These are phyloP conservation scores for Macaca nemestrina DNA, from an alignment of 2,113 vertebrate species.

Conservation along the genomic window DNA sequence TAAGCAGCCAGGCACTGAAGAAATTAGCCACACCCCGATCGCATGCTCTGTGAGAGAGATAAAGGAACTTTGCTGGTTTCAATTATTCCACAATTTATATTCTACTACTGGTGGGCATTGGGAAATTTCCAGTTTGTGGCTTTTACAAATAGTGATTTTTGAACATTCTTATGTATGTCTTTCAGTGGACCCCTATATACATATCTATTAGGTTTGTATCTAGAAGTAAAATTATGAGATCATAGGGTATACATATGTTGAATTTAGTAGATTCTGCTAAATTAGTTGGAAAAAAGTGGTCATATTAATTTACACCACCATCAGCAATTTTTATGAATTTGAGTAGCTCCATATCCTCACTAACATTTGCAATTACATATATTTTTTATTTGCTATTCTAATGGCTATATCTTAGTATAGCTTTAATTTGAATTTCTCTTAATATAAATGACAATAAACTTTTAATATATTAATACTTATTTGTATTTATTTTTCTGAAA, in stretches of 20 bases:
- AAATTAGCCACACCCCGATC: no score
- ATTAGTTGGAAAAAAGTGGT: not conserved
- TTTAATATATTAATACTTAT: not conserved
- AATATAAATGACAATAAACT: not conserved
- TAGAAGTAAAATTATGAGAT: not conserved
- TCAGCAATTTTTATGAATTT: not conserved
- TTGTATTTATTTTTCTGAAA: not conserved
- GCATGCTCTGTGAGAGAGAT: no score
- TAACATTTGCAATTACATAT: not conserved
- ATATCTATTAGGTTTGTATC: not conserved
- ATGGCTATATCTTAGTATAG: not conserved
- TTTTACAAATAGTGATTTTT: not conserved
- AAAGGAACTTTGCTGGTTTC: no score
- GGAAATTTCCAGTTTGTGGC: not conserved
- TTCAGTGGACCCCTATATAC: not conserved
- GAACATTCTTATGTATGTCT: not conserved
- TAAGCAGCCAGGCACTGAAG: no score
- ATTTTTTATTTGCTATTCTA: not conserved
- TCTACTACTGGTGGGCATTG: not conserved
- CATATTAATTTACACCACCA: not conserved
- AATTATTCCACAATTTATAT: not conserved
- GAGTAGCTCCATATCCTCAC: not conserved
- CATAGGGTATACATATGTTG: not conserved
- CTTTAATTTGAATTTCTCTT: conserved; percentile 21
- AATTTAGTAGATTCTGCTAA: not conserved